phyloP scores from a whole-genome alignment of 2,888 invertebrate species.

The Brenthis daphne region DNA sequence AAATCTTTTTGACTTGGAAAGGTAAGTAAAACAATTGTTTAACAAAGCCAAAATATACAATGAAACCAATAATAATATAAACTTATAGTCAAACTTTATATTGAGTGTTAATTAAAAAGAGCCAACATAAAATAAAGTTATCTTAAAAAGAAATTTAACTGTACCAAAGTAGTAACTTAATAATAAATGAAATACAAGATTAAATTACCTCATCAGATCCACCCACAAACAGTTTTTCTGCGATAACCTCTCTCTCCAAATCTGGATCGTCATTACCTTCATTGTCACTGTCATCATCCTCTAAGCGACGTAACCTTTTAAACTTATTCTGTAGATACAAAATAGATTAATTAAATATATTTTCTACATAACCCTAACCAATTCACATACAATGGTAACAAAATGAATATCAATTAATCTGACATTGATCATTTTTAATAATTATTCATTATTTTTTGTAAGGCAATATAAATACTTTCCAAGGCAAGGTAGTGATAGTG shows the following conservation, averaged over 20 bases:
- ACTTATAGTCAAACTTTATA: background rate
- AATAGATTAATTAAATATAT: background rate
- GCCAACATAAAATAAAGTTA: too few relatives aligned
- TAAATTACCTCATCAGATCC: constrained; percentile 87
- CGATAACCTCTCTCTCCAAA: constrained; percentile 93
- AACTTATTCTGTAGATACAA: constrained; percentile 87
- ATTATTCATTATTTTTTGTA: too few relatives aligned
- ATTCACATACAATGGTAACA: too few relatives aligned
- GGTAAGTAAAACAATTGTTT: background rate
- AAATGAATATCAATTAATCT: too few relatives aligned
- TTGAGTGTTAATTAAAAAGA: constrained; percentile 5
- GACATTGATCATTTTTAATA: too few relatives aligned
- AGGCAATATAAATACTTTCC: too few relatives aligned
- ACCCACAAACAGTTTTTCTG: constrained; percentile 92
- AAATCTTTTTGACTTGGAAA: background rate
- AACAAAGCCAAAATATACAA: background rate
- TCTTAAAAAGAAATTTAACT: too few relatives aligned
- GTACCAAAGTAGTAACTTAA: too few relatives aligned
- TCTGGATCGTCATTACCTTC: constrained; percentile 90
- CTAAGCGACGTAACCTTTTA: constrained; percentile 90
- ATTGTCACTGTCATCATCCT: constrained; percentile 95
- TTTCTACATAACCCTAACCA: too few relatives aligned
- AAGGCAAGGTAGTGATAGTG: too few relatives aligned
- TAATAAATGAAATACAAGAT: too few relatives aligned
- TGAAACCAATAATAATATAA: background rate